Evolutionary conservation across 2,113 vertebrate species (phyloP).

Genomic region (Crotalus tigris): DNA sequence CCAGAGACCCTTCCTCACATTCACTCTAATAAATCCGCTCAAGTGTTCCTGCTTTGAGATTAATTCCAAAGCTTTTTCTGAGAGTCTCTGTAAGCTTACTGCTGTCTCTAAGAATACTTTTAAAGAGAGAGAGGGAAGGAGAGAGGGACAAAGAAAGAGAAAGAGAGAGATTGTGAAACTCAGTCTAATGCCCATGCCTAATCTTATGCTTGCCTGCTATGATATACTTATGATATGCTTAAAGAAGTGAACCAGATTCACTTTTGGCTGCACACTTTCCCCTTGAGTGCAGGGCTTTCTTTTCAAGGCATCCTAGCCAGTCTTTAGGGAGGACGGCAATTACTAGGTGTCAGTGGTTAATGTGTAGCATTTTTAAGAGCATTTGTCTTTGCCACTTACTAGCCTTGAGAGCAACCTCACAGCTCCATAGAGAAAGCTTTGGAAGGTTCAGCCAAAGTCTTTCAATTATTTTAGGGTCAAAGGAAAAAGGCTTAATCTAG

Average conservation of each 20-base stretch:
- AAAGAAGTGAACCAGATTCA: not conserved
- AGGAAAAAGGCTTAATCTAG: slow-evolving; percentile 61
- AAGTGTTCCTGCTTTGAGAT: not conserved
- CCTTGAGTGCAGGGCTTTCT: not conserved
- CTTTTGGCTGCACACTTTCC: not conserved
- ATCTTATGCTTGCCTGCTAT: not conserved
- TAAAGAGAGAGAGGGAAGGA: not conserved
- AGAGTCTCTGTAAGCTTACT: not conserved
- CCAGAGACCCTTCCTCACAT: not conserved
- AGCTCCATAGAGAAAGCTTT: slow-evolving; percentile 44
- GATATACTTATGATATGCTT: not conserved
- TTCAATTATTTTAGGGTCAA: slow-evolving; percentile 75
- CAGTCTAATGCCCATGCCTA: not conserved
- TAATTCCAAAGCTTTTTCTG: not conserved
- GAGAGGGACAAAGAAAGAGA: not conserved
- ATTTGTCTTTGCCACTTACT: slow-evolving; percentile 75
- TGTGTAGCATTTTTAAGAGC: slow-evolving; percentile 65
- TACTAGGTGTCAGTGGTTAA: slow-evolving; percentile 64
- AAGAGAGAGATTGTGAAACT: not conserved
- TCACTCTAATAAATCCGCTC: not conserved
- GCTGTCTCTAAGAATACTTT: not conserved
- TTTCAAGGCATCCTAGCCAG: not conserved
- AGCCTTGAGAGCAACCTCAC: slow-evolving; percentile 70
- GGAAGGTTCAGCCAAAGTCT: slow-evolving; percentile 46
- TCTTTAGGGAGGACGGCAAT: slow-evolving; percentile 22